Percentiles rank a stretch among this genome's conserved stretches.
These are phyloP conservation scores for Lochmaea capreae DNA, from an alignment of 2,888 invertebrate genomes.

Conservation along the genomic window DNA sequence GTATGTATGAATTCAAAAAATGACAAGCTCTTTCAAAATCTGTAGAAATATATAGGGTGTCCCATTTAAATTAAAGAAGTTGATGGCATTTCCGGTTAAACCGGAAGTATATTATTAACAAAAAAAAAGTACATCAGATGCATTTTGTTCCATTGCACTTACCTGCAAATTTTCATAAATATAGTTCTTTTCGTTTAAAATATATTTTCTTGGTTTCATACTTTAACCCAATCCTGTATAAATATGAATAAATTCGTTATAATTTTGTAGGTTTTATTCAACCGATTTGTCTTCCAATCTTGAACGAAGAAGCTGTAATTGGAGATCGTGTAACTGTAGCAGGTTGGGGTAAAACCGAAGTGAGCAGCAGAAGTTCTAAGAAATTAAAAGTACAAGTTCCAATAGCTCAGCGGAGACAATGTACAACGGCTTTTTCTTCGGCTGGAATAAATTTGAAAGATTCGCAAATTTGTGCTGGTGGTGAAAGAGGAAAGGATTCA, in stretches of 20 bases:
- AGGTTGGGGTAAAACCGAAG: conserved; percentile 63
- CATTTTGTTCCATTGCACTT: too few species aligned
- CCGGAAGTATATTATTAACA: too few species aligned
- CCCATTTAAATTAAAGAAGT: too few species aligned
- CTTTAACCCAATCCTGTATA: too few species aligned
- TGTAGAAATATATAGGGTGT: too few species aligned
- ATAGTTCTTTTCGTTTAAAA: too few species aligned
- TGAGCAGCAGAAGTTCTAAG: conserved; percentile 59
- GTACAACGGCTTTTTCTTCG: conserved; percentile 58
- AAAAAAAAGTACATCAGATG: too few species aligned
- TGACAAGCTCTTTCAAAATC: too few species aligned
- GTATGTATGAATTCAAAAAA: too few species aligned
- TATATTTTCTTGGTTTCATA: too few species aligned
- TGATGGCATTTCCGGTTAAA: too few species aligned
- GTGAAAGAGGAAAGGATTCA: conserved; percentile 71
- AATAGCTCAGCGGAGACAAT: conserved; percentile 68
- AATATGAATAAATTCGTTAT: background rate
- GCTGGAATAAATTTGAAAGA: conserved; percentile 50
- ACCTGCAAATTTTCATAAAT: too few species aligned
- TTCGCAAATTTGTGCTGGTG: conserved; percentile 60
- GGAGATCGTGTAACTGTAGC: conserved; percentile 58
- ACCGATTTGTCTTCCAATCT: conserved; percentile 60
- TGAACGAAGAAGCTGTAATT: conserved; percentile 50
- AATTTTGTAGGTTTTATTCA: conserved; percentile 50
- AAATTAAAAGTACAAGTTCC: conserved; percentile 75